These are phyloP conservation scores for Typhlichthys eigenmanni DNA, from an alignment of 2,797 vertebrate species.

Conservation along the genomic window DNA sequence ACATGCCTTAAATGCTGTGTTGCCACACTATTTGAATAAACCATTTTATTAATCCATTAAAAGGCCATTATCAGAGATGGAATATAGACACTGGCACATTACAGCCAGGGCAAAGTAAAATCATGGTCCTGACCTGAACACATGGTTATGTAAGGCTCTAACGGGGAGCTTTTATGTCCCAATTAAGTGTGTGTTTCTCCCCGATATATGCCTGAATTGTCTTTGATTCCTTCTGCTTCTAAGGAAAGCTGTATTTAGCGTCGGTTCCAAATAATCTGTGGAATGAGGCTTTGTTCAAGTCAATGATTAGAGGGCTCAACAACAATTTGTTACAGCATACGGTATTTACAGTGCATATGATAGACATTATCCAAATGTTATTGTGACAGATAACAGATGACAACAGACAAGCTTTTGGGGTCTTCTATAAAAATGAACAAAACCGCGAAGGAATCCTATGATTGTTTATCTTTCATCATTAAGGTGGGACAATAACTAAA, in stretches of 20 bases:
- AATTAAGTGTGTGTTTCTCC: constrained; percentile 42
- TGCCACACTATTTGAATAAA: constrained; percentile 43
- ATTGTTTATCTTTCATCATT: constrained; percentile 62
- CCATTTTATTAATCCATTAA: constrained; percentile 61
- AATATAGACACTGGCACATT: constrained; percentile 46
- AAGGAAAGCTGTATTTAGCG: constrained; percentile 23
- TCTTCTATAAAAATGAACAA: constrained; percentile 57
- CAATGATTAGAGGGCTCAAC: constrained; percentile 11
- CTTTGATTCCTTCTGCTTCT: constrained; percentile 17
- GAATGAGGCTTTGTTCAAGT: constrained; percentile 29
- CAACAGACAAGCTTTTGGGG: constrained; percentile 8
- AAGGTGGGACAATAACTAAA: constrained; percentile 47
- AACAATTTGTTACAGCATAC: constrained; percentile 7
- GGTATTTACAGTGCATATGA: constrained; percentile 23
- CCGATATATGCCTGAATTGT: constrained; percentile 24
- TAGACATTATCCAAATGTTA: constrained; percentile 40
- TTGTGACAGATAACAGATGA: constrained; percentile 26
- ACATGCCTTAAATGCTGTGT: constrained; percentile 16
- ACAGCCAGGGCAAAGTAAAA: constrained; percentile 46
- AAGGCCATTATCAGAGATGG: constrained; percentile 58
- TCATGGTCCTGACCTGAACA: constrained; percentile 32
- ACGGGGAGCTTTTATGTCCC: constrained; percentile 56
- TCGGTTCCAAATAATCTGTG: constrained; percentile 18
- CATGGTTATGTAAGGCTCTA: constrained; percentile 47
- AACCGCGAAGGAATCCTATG: constrained; percentile 60